Conservation (phyloP, 1,140 invertebrate species). For the Acromyrmex echinatior region DNA sequence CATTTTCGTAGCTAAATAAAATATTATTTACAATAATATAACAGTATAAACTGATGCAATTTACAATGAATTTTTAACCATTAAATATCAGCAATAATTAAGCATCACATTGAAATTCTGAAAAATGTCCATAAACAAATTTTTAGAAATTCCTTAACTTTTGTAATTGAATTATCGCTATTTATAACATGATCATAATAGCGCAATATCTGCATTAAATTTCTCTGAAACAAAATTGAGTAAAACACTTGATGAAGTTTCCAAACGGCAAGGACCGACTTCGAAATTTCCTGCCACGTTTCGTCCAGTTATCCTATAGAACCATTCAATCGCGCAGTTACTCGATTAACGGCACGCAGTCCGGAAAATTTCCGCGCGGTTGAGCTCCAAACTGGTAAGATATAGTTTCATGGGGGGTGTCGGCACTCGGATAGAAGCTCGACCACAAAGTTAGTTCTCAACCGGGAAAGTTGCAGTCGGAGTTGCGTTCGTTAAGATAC, state of each 20-base stretch:
- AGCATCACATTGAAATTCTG: neutral
- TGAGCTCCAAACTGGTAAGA: slow-evolving; percentile 51
- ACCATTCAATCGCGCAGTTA: slow-evolving; percentile 50
- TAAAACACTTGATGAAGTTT: slow-evolving; percentile 43
- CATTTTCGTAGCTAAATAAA: too few relatives aligned
- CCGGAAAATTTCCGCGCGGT: slow-evolving; percentile 59
- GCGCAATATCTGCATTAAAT: neutral
- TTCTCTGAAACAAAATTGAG: neutral
- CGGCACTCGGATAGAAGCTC: slow-evolving; percentile 25
- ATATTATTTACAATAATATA: neutral
- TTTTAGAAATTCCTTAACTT: neutral
- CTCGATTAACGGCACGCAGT: slow-evolving; percentile 50
- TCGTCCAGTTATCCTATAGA: slow-evolving; percentile 46
- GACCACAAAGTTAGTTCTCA: slow-evolving; percentile 35
- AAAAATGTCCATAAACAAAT: neutral
- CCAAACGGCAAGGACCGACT: slow-evolving; percentile 16
- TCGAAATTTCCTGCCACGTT: neutral
- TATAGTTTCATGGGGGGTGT: slow-evolving; percentile 20
- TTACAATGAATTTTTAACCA: neutral
- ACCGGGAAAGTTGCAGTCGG: slow-evolving; percentile 25
- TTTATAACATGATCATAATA: neutral
- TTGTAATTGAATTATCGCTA: neutral
- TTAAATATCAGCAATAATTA: neutral
- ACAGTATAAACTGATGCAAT: neutral
- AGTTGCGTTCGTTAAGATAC: slow-evolving; percentile 59